Base-by-base conservation (phyloP, 2,888 invertebrate species). In the Campoletis raptor region DNA sequence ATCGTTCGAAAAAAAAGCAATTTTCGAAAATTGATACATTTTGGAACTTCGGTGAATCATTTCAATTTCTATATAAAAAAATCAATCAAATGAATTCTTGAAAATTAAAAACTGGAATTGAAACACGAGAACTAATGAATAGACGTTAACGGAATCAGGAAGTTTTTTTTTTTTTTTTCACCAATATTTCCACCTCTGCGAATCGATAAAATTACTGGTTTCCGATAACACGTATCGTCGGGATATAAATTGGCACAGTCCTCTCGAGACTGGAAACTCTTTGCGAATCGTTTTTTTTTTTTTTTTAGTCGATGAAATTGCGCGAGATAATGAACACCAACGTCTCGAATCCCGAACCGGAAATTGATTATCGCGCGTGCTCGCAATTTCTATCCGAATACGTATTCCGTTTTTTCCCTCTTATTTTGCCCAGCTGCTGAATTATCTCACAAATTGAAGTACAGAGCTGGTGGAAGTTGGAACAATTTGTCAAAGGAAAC, bases 281-380 rank as follows among this genome's bases (percentile, higher is more conserved):
- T 37, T 57, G 6, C 24, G 12, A 15, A 24, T 42, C 40, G 15
- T 37, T 40, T 24, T 37, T 61, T 76, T 79, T 72, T 72, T 54
- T 67, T 73, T 67, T 77, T 72, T 10, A 24, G 18, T 66, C 36
- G 66, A 72, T 81, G 70, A 81, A 85, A 81, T 81, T 84, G 84
- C 70, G 64, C 69, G 69, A 76, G 70, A 84, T 84, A 84, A 79
- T 42, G 66, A 77, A 66, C 48, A 21, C 66, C 76, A 57, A 24
- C 76, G 64, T 72, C 81, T 42, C 70, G 85, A 45, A 72, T 66
- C 77, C 24, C 77, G 36, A 73, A 81, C 85, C 81, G 85, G 85
- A 85, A 85, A 81, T 85, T 85, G 85, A 73, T 54, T 85, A 78
- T 85, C 77, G 72, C 81, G 66, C 77, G 70, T 77, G 85, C 54